A percentile compares a stretch with the other conserved stretches of the same genome.
phyloP scores from a whole-genome alignment of 2,888 invertebrate genomes.

The Leptopilina myrica region DNA sequence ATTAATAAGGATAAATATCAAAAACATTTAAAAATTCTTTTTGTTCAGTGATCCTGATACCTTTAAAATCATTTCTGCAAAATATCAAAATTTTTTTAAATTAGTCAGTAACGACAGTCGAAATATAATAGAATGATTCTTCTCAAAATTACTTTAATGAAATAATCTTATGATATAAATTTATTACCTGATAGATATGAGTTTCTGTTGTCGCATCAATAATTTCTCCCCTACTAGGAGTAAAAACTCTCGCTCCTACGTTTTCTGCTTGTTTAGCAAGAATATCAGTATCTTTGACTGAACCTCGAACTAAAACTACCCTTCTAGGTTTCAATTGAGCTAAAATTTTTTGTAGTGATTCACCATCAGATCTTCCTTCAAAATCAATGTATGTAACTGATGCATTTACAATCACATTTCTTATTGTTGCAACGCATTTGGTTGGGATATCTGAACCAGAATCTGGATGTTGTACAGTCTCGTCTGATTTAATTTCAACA shows the following conservation, averaged over 20 bases:
- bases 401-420: slow-evolving; percentile 88
- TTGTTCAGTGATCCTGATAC: no score
- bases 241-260: slow-evolving; percentile 87
- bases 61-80: no score
- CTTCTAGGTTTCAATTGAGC: slow-evolving; percentile 82
- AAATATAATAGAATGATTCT: no score
- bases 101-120: no score
- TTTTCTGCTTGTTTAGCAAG: slow-evolving; percentile 84
- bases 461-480: slow-evolving; percentile 76
- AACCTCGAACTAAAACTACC: slow-evolving; percentile 86
- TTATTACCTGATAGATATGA: slow-evolving; percentile 94
- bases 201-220: slow-evolving; percentile 98
- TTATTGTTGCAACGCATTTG: slow-evolving; percentile 88
- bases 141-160: slow-evolving; percentile 6
- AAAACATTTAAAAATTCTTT: no score
- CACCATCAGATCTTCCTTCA: slow-evolving; percentile 94
- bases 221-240: slow-evolving; percentile 88
- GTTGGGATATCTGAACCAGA: slow-evolving; percentile 88
- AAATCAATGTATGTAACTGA: slow-evolving; percentile 97
- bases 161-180: slow-evolving; percentile 27
- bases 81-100: no score
- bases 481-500: slow-evolving; percentile 82
- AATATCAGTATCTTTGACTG: slow-evolving; percentile 82
- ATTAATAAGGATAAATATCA: no score
- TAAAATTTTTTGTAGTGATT: slow-evolving; percentile 85